Evolutionary conservation across 1,140 invertebrate genomes (phyloP), one percentile per base, ranked within the genome.

Genomic region (Acromyrmex heyeri): DNA sequence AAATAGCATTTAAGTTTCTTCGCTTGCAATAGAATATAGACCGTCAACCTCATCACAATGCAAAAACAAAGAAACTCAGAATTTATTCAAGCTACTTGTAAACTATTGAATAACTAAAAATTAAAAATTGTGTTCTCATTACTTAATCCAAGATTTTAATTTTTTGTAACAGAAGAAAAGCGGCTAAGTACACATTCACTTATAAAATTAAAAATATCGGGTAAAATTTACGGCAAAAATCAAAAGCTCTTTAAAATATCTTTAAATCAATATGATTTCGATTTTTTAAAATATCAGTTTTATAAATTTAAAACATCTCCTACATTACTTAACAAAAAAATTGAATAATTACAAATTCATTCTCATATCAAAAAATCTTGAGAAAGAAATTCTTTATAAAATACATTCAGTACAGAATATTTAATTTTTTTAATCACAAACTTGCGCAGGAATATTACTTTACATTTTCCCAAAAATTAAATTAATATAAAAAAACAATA

Each of bases 1-100:
- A 87, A 78, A 87, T 44, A 55, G 72, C 55, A 86, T 85, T 87
- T 78, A 86, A 78, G 83, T 86, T 59, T 86, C 72, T 59, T 77
- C 53, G 55, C 83, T 57, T 50, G 55, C 18, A 78, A 53, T 70
- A 50, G 50, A 70, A 50, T 86, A 78, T 86, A 73, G 38, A 34
- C 48, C n/a, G 0, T 21, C 57, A 24, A 10, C 10, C n/a, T 59
- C 21, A 59, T 59, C 10, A 59, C 21, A 14, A 59, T 59, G 21
- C 57, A 18, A 62, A 14, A 62, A 62, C 10, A 62, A 30, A 62
- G 8, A 62, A 62, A 16, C 1, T 16, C 14, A 16, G 24, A 62
- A 62, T 62, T 62, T 30, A 62, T 62, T 24, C 24, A 59, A 57
- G n/a, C 2, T 21, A 57, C 14, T 24, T 59, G 12, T 59, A 59